Percentiles rank a stretch among this genome's conserved stretches.
These are phyloP conservation scores for Podarcis lilfordi DNA, from an alignment of 2,797 vertebrate genomes.

Conservation along the genomic window DNA sequence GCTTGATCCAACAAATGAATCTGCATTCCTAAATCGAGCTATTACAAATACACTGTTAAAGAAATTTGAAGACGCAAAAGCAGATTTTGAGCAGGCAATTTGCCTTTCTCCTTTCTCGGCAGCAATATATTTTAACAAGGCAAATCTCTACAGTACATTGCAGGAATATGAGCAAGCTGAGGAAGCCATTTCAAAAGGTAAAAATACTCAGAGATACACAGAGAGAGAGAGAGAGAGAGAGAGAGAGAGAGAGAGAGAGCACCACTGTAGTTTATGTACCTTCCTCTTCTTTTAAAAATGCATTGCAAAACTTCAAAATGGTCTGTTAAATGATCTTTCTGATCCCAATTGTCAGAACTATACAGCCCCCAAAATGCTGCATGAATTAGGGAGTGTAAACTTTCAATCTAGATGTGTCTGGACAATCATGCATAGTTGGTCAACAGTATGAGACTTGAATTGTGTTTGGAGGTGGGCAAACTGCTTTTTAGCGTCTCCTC, in stretches of 20 bases:
- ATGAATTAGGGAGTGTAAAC: neutral
- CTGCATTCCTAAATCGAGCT: conserved; percentile 79
- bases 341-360: no score
- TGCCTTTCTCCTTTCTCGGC: conserved; percentile 74
- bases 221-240: neutral
- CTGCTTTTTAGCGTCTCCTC: neutral
- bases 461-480: neutral
- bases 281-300: neutral
- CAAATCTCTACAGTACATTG: conserved; percentile 74
- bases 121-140: conserved; percentile 79
- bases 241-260: no score
- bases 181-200: conserved; percentile 77
- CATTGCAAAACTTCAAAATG: neutral
- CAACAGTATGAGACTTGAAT: neutral
- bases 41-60: conserved; percentile 75
- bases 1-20: conserved; percentile 78
- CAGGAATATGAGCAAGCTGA: conserved; percentile 77
- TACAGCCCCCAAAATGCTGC: neutral
- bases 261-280: neutral
- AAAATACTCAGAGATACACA: conserved; percentile 63
- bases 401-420: neutral
- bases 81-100: conserved; percentile 79
- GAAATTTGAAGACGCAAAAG: conserved; percentile 77
- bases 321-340: neutral
- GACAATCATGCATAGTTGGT: neutral